Conservation (phyloP, 2,888 invertebrate species). For the Metalampra italica region DNA sequence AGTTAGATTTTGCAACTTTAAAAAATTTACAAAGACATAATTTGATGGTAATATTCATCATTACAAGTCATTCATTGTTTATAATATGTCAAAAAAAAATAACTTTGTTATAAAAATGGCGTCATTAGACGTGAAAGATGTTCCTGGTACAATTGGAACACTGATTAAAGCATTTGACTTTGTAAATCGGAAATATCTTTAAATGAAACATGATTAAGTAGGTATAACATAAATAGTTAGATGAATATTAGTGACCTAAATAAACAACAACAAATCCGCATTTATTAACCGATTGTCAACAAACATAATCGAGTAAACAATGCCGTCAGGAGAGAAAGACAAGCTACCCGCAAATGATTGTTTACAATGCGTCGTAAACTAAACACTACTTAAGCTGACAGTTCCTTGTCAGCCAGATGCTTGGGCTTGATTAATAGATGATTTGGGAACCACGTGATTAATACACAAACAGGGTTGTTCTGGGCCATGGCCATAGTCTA, state of each 20-base stretch:
- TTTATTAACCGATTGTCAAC: conserved; percentile 5
- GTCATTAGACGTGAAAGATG: too few species aligned
- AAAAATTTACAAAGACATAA: too few species aligned
- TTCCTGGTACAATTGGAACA: too few species aligned
- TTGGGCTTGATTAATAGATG: conserved; percentile 75
- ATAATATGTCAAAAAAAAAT: too few species aligned
- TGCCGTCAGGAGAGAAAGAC: conserved; percentile 46
- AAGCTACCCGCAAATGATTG: conserved; percentile 62
- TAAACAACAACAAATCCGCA: conserved; percentile 11
- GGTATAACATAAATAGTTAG: background rate
- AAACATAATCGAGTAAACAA: conserved; percentile 55
- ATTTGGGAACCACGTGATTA: conserved; percentile 65
- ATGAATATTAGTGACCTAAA: background rate
- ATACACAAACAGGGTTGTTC: conserved; percentile 38
- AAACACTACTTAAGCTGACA: conserved; percentile 75
- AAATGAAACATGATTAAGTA: too few species aligned
- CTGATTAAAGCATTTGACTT: too few species aligned
- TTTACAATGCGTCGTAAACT: conserved; percentile 62
- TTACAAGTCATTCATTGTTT: too few species aligned
- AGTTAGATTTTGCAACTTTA: too few species aligned
- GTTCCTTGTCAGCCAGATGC: conserved; percentile 72
- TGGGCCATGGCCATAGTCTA: background rate
- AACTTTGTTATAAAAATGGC: too few species aligned
- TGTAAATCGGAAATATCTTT: too few species aligned
- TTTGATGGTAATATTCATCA: too few species aligned